Conservation (phyloP, 2,797 vertebrate species). For the Ctenopoma multispine region DNA sequence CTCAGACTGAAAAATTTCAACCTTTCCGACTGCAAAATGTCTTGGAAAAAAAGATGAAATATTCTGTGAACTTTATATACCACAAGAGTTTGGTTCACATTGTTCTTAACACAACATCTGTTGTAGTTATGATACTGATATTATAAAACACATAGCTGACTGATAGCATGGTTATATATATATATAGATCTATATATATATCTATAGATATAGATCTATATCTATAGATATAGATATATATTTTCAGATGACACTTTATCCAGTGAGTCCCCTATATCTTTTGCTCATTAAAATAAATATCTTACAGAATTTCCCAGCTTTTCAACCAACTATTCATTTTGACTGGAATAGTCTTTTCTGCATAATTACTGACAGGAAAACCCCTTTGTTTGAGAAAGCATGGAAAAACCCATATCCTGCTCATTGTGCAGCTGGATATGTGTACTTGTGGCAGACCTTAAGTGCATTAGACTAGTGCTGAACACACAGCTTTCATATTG, state of each 20-base stretch:
- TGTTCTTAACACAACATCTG: conserved; percentile 17
- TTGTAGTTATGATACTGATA: conserved; percentile 55
- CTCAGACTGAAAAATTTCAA: conserved; percentile 62
- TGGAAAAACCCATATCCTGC: conserved; percentile 93
- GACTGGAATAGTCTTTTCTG: conserved; percentile 67
- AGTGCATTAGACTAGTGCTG: conserved; percentile 87
- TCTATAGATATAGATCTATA: too few species aligned
- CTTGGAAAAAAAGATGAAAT: conserved; percentile 51
- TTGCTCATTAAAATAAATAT: neutral
- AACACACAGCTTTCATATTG: conserved; percentile 86
- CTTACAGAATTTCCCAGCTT: conserved; percentile 9
- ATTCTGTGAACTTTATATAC: conserved; percentile 44
- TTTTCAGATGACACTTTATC: too few species aligned
- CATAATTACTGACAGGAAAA: conserved; percentile 92
- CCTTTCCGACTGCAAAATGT: conserved; percentile 59
- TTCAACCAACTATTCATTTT: conserved; percentile 62
- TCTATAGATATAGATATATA: too few species aligned
- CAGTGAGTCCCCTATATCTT: too few species aligned
- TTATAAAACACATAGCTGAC: conserved; percentile 59
- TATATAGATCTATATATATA: too few species aligned
- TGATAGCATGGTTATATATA: neutral
- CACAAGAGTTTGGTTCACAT: conserved; percentile 31
- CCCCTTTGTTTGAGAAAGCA: conserved; percentile 87
- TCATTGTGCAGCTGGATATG: conserved; percentile 80
- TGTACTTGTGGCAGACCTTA: conserved; percentile 84